Evolutionary conservation across 2,888 invertebrate species (phyloP), one percentile per base, ranked within the genome.

Genomic region (Oxyteleia sp.): DNA sequence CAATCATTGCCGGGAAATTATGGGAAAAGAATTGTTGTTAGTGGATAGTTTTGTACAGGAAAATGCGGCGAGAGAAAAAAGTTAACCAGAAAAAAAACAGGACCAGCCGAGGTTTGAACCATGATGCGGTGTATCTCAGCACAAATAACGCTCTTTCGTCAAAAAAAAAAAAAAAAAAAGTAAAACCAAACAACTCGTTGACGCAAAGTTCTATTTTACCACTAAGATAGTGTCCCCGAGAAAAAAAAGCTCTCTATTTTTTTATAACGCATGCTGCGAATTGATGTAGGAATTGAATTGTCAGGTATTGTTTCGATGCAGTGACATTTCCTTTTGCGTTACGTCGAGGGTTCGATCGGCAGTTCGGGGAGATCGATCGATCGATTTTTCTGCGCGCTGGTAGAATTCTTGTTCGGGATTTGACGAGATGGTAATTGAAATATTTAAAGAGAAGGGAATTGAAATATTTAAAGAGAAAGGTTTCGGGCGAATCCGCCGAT

Each of bases 201-300:
- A 79, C 59, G 63, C 79, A 59, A 79, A 79, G 64, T 79, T 79
- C 71, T 72, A 79, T 79, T 79, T 71, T 72, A 79, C 59, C 64
- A 72, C 69, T 79, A 53, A 79, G 32, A 29, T 59, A 71, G 43
- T 35, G 23, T 35, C 35, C 45, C 29, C 68, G 23, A 74, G 20
- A 61, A 23, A 63, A 80, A 71, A 63, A 80, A 71, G 80, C 79
- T 80, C 79, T 81, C 80, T 84, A 76, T 84, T 81, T 84, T 72
- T 80, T 71, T 80, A 71, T 75, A 64, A 75, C 35, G 38, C 51
- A 68, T 32, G 47, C 35, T 63, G 79, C 64, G 75, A 75, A 79
- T 79, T 79, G 75, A 84, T 26, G 20, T 75, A 84, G 84, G 84
- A 84, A 84, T 84, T 84, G 84, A 84, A 53, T 43, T 68, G 26